Conservation (phyloP, 1,140 invertebrate genomes). For the Mya arenaria region DNA sequence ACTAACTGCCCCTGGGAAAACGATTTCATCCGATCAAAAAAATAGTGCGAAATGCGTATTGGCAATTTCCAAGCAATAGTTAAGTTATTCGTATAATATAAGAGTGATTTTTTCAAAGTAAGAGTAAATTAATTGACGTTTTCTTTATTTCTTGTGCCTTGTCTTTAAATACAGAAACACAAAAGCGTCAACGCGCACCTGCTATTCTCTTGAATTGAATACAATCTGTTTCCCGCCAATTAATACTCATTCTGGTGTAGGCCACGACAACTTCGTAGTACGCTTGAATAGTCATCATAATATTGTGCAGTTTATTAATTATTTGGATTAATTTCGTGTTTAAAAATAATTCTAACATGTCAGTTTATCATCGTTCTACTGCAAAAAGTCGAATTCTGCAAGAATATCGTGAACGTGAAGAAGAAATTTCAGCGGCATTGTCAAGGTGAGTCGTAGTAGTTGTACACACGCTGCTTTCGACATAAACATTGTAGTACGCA, state of each 20-base stretch:
- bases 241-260: conserved; percentile 61
- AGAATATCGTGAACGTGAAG: conserved; percentile 52
- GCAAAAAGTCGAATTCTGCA: conserved; percentile 53
- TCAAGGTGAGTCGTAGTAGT: conserved; percentile 60
- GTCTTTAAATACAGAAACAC: too few relatives aligned
- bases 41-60: conserved; percentile 26
- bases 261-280: conserved; percentile 59
- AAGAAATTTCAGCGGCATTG: conserved; percentile 51
- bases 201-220: conserved; percentile 45
- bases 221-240: conserved; percentile 54
- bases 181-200: conserved; percentile 42
- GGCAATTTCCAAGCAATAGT: not conserved
- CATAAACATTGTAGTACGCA: conserved; percentile 62
- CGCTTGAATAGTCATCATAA: conserved; percentile 52
- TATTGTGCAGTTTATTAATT: conserved; percentile 23
- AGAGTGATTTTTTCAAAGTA: too few relatives aligned
- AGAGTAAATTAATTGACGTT: too few relatives aligned
- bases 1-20: conserved; percentile 41
- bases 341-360: conserved; percentile 32
- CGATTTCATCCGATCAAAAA: conserved; percentile 13
- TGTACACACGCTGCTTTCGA: conserved; percentile 55
- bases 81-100: too few relatives aligned
- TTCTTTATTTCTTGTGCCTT: too few relatives aligned
- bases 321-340: conserved; percentile 25
- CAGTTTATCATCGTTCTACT: conserved; percentile 55